These are phyloP conservation scores for Trematocara variabile DNA, from an alignment of 2,113 vertebrate species.

Conservation along the genomic window DNA sequence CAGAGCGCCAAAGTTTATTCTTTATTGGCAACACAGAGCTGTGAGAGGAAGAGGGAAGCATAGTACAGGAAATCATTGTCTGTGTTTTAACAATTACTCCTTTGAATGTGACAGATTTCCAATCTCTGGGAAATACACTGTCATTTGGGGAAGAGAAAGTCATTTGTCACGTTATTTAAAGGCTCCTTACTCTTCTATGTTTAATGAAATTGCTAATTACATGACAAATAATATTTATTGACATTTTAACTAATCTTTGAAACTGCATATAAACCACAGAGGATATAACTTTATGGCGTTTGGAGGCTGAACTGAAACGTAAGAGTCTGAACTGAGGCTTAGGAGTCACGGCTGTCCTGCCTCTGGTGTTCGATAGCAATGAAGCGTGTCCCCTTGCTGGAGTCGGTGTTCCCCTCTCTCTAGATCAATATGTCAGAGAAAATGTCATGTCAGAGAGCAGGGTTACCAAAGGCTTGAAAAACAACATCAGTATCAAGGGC, in stretches of 20 bases:
- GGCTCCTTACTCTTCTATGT: background rate
- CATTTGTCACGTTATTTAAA: background rate
- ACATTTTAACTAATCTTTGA: background rate
- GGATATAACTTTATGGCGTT: background rate
- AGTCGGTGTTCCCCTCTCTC: conserved; percentile 40
- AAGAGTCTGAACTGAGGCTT: background rate
- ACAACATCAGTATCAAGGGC: conserved; percentile 54
- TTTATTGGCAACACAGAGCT: conserved; percentile 13
- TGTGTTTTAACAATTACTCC: conserved; percentile 24
- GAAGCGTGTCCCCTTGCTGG: conserved; percentile 48
- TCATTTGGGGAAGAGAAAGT: background rate
- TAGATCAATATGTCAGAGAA: conserved; percentile 71
- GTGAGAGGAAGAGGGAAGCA: background rate
- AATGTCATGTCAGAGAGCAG: conserved; percentile 67
- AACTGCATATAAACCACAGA: background rate
- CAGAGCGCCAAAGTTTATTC: conserved; percentile 13
- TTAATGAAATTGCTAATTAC: background rate
- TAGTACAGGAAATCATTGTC: conserved; percentile 37
- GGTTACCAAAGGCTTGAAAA: conserved; percentile 61
- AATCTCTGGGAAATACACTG: background rate
- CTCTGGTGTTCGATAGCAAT: conserved; percentile 23
- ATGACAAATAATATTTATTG: background rate
- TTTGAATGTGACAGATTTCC: conserved; percentile 4
- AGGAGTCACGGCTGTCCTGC: background rate
- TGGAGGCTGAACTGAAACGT: background rate